Evolutionary conservation across 1,140 invertebrate genomes (phyloP).

Genomic region (Zaprionus tsacasi): DNA sequence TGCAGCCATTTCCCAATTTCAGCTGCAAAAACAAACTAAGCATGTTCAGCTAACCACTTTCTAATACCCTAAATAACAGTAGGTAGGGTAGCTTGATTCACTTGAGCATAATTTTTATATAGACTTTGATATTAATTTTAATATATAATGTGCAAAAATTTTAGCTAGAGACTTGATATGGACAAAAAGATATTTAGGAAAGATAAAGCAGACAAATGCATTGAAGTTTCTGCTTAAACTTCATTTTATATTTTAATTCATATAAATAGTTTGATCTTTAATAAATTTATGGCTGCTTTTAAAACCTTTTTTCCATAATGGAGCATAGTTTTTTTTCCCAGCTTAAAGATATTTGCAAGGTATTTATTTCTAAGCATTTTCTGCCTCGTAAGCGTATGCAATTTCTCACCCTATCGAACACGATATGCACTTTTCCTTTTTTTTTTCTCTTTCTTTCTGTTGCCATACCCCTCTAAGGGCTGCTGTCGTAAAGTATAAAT

Average conservation of each 20-base stretch:
- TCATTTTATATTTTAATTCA: too few relatives aligned
- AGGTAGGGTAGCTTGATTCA: not conserved
- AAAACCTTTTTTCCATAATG: not conserved
- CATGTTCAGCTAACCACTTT: constrained; percentile 50
- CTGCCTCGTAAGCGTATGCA: constrained; percentile 14
- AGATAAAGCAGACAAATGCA: too few relatives aligned
- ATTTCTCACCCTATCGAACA: not conserved
- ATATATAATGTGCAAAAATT: too few relatives aligned
- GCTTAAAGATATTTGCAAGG: not conserved
- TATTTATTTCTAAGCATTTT: not conserved
- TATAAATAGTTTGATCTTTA: too few relatives aligned
- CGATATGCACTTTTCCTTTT: not conserved
- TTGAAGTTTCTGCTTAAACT: too few relatives aligned
- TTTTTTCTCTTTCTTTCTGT: not conserved
- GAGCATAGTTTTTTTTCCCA: too few relatives aligned
- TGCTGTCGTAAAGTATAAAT: constrained; percentile 73
- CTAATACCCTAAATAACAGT: constrained; percentile 32
- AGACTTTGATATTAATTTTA: too few relatives aligned
- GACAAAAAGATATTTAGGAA: too few relatives aligned
- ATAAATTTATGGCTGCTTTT: not conserved
- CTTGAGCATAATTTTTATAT: not conserved
- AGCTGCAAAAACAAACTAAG: constrained; percentile 66
- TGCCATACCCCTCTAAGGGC: not conserved
- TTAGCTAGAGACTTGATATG: too few relatives aligned
- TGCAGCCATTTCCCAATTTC: constrained; percentile 28